Evolutionary conservation across 1,140 invertebrate genomes (phyloP).

Genomic region (Ceratitis capitata): DNA sequence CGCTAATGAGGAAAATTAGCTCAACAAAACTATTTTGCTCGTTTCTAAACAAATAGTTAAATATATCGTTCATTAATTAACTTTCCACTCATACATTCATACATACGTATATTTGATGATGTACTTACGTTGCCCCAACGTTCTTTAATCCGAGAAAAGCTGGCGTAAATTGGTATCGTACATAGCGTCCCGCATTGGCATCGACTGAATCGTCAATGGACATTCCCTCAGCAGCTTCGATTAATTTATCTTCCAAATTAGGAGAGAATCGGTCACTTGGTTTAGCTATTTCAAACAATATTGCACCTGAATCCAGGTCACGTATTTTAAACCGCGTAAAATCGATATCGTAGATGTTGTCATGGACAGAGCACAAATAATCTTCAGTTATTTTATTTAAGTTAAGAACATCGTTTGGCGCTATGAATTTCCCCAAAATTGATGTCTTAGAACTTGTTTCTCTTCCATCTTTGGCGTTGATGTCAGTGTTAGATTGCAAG

Average conservation of each 20-base stretch:
- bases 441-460: not conserved
- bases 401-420: constrained; percentile 73
- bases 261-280: constrained; percentile 73
- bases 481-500: constrained; percentile 14
- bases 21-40: no score
- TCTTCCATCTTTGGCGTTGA: not conserved
- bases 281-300: constrained; percentile 98
- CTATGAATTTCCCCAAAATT: constrained; percentile 60
- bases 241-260: constrained; percentile 69
- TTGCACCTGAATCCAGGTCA: constrained; percentile 90
- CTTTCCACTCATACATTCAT: no score
- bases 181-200: constrained; percentile 93
- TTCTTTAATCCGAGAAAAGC: constrained; percentile 95
- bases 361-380: constrained; percentile 93
- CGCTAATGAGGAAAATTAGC: no score
- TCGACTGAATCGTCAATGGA: constrained; percentile 71
- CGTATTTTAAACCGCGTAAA: constrained; percentile 98
- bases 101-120: not conserved
- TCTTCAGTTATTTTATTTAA: constrained; percentile 72
- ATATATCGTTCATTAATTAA: no score
- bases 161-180: constrained; percentile 96
- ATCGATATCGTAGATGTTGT: constrained; percentile 97
- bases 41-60: no score
- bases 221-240: constrained; percentile 70
- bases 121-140: constrained; percentile 88